Conservation (phyloP, 2,113 vertebrate species). For the rabbit (Oryctolagus cuniculus) region mOryCun1.1 NC_091436.1:2066001-2066500, state of each 20-base stretch:
- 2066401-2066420: accelerated
- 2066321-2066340: neutral
- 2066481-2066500: too few relatives aligned
- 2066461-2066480: too few relatives aligned
- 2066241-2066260: neutral
- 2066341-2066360: neutral
- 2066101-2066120: accelerated
- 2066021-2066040: neutral
- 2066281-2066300: neutral
- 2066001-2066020: neutral
- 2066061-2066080: too few relatives aligned
- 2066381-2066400: neutral
- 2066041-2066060: neutral
- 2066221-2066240: neutral
- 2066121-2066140: slow-evolving; percentile 86
- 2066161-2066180: slow-evolving; percentile 84
- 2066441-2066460: neutral
- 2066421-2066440: neutral
- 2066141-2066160: slow-evolving; percentile 61
- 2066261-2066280: accelerated
- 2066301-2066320: neutral
- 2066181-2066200: slow-evolving; percentile 78
- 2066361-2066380: neutral
- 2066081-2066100: neutral
- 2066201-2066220: slow-evolving; percentile 77